Evolutionary conservation across 2,113 vertebrate genomes (phyloP).

Genomic region (Ellobius talpinus): DNA sequence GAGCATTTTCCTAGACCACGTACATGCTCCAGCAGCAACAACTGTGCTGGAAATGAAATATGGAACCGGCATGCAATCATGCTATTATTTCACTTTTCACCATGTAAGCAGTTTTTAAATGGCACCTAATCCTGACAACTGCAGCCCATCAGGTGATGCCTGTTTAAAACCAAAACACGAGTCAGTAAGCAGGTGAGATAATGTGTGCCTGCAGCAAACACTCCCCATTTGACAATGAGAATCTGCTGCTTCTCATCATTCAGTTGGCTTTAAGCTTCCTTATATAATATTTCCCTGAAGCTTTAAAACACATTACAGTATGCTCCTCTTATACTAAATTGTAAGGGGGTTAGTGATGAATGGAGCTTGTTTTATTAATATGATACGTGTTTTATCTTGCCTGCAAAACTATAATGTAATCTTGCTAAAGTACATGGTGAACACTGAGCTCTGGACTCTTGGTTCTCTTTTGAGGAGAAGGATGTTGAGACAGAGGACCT

Average conservation of each 20-base stretch:
- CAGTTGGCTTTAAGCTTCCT: slow-evolving; percentile 10
- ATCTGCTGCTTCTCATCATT: not conserved
- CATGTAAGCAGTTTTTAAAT: slow-evolving; percentile 60
- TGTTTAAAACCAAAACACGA: slow-evolving; percentile 66
- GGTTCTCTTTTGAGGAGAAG: not conserved
- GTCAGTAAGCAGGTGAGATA: slow-evolving; percentile 71
- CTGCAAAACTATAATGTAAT: not conserved
- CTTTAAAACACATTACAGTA: not conserved
- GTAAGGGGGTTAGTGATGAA: not conserved
- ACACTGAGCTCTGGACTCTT: not conserved
- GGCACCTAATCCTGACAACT: slow-evolving; percentile 64
- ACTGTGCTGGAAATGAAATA: slow-evolving; percentile 32
- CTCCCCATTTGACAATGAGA: slow-evolving; percentile 5
- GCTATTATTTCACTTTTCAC: slow-evolving; percentile 64
- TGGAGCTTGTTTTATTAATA: not conserved
- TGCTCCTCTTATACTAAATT: slow-evolving; percentile 3
- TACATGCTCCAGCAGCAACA: slow-evolving; percentile 14
- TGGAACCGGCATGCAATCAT: not conserved
- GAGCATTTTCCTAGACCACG: not conserved
- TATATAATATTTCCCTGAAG: not conserved
- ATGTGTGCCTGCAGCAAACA: slow-evolving; percentile 58
- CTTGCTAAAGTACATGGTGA: not conserved
- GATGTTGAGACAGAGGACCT: not conserved
- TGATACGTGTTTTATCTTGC: not conserved
- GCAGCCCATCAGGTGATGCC: slow-evolving; percentile 33